Percentiles rank a stretch among this genome's conserved stretches.
Conservation (phyloP, 2,797 vertebrate species). For the Columba guinea region DNA sequence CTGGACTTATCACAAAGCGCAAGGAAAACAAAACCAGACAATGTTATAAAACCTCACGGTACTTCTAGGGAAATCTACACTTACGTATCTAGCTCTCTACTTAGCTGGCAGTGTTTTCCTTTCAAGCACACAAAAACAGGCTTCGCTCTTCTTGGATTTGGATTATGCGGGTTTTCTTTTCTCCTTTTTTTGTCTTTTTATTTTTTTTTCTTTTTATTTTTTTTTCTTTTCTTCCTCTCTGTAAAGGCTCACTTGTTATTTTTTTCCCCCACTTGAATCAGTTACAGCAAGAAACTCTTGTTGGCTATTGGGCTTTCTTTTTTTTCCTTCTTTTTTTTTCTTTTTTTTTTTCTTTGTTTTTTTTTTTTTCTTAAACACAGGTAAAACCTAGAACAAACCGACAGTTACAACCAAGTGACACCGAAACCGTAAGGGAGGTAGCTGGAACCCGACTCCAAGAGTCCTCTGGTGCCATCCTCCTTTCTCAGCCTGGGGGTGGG, state of each 20-base stretch:
- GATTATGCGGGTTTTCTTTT: slow-evolving; percentile 58
- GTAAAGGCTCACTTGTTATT: slow-evolving; percentile 38
- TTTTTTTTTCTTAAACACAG: slow-evolving; percentile 72
- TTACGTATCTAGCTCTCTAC: slow-evolving; percentile 62
- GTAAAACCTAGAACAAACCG: slow-evolving; percentile 80
- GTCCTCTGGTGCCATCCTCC: slow-evolving; percentile 68
- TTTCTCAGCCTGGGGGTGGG: slow-evolving; percentile 16
- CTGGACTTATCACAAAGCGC: slow-evolving; percentile 70
- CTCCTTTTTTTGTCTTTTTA: neutral
- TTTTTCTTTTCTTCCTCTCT: slow-evolving; percentile 41
- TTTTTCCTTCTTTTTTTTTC: neutral
- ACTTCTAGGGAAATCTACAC: slow-evolving; percentile 63
- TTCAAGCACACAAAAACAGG: slow-evolving; percentile 68
- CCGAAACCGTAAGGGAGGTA: slow-evolving; percentile 81
- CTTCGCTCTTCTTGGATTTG: slow-evolving; percentile 51
- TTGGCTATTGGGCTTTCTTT: slow-evolving; percentile 10
- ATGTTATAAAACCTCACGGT: slow-evolving; percentile 57
- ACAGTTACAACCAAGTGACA: slow-evolving; percentile 82
- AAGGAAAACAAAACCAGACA: slow-evolving; percentile 68
- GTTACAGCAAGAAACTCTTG: slow-evolving; percentile 62
- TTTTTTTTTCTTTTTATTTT: neutral
- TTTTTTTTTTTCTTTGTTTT: neutral
- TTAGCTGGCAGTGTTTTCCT: slow-evolving; percentile 61
- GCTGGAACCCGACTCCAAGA: slow-evolving; percentile 77
- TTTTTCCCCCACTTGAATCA: slow-evolving; percentile 52